Base-by-base conservation (phyloP, 2,888 invertebrate species). In the Amphipoea oculea region DNA sequence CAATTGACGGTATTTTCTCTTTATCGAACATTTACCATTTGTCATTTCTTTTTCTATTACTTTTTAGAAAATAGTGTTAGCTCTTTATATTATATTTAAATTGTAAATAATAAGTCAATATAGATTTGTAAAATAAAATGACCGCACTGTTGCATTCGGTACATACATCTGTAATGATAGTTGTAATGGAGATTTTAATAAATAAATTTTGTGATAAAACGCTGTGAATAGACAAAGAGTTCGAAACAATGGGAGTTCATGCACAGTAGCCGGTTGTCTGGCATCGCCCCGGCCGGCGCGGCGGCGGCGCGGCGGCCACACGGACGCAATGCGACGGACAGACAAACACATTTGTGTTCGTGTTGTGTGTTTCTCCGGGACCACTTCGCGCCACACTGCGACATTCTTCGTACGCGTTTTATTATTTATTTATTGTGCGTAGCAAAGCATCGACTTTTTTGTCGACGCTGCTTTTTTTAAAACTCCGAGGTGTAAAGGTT, bases 351-450 rank as follows among this genome's bases (percentile, higher is more conserved):
- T 86, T 86, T 90, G 87, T 91, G 91, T 91, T 90, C 91, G 89
- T 93, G 92, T 92, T 89, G 86, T 91, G 83, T 89, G 79, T 83
- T 81, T 85, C 86, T 87, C 83, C 87, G 77, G 80, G 83, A 86
- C 89, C 94, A 93, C 94, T 95, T 95, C 95, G 90, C 95, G 94
- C 92, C 94, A 93, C 91, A 94, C 94, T 92, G 95, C 88, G 93
- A 95, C 92, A 95, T 94, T 95, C 94, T 94, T 92, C 88, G 82
- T 78, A 83, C 78, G 81, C 80, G 87, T 89, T 91, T 90, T 91
- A 90, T 92, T 93, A 90, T 89, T 91, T 92, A 89, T 91, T 91
- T 92, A 90, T 92, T 89, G 87, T 88, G 88, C 87, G 85, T 86
- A 83, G 85, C 88, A 80, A 83, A 83, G 86, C 82, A 83, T 84